These are phyloP conservation scores for Dasypolia templi DNA, from an alignment of 2,888 invertebrate genomes.

Conservation along the genomic window DNA sequence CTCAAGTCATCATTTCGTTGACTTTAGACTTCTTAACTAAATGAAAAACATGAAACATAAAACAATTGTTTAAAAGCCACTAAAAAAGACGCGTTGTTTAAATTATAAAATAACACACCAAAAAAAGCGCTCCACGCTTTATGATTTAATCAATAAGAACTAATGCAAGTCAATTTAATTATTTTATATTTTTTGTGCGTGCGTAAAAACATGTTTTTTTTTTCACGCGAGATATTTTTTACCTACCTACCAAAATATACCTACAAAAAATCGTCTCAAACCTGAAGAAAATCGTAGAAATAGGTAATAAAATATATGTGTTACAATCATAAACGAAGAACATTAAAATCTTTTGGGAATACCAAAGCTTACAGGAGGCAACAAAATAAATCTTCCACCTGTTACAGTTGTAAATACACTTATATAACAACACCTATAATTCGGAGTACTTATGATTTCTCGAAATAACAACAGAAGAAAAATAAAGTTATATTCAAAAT, in stretches of 20 bases:
- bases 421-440: not conserved
- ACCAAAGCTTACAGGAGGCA: slow-evolving; percentile 20
- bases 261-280: not conserved
- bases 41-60: no score
- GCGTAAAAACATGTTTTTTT: no score
- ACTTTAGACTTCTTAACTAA: no score
- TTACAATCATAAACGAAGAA: slow-evolving; percentile 14
- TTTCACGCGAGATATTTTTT: not conserved
- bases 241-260: not conserved
- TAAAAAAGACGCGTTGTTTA: no score
- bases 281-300: not conserved
- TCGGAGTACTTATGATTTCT: not conserved
- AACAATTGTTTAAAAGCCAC: no score
- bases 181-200: no score
- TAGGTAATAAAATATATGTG: slow-evolving; percentile 13
- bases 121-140: no score
- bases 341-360: slow-evolving; percentile 24
- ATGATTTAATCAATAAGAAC: no score
- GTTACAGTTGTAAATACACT: slow-evolving; percentile 35
- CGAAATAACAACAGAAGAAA: not conserved
- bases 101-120: no score
- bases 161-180: no score
- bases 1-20: no score
- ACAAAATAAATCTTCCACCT: slow-evolving; percentile 36
- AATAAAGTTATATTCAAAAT: not conserved